Conservation (phyloP, 2,797 vertebrate genomes). For the Notamacropus eugenii region DNA sequence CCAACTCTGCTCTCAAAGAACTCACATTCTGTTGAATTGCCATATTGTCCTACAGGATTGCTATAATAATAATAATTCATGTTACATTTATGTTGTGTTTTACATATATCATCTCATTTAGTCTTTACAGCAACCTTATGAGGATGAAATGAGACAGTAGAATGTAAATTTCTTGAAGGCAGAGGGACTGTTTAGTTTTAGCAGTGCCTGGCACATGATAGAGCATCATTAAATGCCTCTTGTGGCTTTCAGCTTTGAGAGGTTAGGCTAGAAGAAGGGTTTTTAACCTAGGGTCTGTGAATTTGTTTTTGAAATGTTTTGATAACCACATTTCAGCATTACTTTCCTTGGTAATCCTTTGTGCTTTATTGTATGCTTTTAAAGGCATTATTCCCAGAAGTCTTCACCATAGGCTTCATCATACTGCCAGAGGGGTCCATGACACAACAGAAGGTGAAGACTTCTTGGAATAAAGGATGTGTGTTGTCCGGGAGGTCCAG, state of each 20-base stretch:
- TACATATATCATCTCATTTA: not conserved
- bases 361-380: not conserved
- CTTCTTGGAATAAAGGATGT: not conserved
- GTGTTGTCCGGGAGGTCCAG: not conserved
- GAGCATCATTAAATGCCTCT: not conserved
- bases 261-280: not conserved
- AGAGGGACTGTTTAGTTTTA: not conserved
- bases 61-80: not conserved
- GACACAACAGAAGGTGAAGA: not conserved
- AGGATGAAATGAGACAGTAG: not conserved
- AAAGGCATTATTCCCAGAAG: not conserved
- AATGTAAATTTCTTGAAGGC: not conserved
- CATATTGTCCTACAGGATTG: not conserved
- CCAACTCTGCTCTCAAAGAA: not conserved
- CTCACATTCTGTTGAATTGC: not conserved
- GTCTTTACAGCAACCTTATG: not conserved
- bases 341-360: not conserved
- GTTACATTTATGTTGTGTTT: not conserved
- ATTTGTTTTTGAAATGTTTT: not conserved
- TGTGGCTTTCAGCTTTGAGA: not conserved
- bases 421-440: not conserved
- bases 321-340: not conserved
- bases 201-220: not conserved
- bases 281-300: not conserved
- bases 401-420: not conserved